Evolutionary conservation across 2,797 vertebrate species (phyloP).

Genomic region (Hirundo rustica): DNA sequence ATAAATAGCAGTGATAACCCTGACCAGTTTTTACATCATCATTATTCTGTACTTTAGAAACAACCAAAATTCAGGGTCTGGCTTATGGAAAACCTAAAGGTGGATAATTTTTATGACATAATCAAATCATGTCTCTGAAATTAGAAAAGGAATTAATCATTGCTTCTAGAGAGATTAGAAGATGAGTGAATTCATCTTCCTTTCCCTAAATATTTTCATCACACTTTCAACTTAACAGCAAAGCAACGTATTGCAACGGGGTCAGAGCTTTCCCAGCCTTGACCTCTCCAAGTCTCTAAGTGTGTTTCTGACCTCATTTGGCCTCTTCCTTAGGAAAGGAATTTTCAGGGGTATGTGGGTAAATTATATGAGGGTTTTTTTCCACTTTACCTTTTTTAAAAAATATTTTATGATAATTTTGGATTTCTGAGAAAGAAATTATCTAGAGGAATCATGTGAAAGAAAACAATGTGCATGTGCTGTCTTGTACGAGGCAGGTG

Average conservation of each 20-base stretch:
- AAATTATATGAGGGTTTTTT: neutral
- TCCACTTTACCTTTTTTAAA: neutral
- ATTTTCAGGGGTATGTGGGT: neutral
- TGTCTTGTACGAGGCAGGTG: neutral
- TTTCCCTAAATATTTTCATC: neutral
- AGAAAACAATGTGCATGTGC: neutral
- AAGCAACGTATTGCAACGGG: neutral
- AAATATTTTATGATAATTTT: neutral
- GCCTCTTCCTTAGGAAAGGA: neutral
- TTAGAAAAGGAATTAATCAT: conserved; percentile 31
- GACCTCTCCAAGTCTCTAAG: neutral
- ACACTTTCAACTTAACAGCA: neutral
- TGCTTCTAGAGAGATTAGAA: neutral
- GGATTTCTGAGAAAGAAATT: neutral
- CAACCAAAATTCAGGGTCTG: neutral
- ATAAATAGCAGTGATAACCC: neutral
- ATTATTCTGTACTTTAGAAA: neutral
- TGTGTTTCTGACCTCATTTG: neutral
- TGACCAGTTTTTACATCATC: neutral
- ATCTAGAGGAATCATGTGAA: neutral
- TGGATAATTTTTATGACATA: conserved; percentile 42
- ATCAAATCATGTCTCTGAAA: conserved; percentile 52
- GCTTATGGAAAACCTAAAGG: neutral
- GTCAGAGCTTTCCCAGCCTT: neutral
- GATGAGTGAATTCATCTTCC: neutral